phyloP scores from a whole-genome alignment of 1,140 invertebrate genomes.

The Choristoneura fumiferana region DNA sequence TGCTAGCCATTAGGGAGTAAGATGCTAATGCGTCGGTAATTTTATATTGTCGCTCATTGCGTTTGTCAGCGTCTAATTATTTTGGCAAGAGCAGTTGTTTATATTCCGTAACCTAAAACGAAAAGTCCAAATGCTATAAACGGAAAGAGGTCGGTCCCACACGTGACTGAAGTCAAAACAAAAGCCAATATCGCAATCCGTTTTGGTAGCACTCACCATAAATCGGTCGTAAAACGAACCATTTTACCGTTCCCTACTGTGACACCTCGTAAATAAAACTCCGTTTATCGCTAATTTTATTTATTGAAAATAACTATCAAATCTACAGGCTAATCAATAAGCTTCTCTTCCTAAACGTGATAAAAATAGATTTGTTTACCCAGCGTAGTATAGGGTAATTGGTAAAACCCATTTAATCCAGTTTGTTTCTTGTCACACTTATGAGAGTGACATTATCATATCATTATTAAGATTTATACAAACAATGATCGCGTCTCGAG shows the following conservation, averaged over 20 bases:
- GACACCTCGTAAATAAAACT: slow-evolving; percentile 40
- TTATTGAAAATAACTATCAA: no score
- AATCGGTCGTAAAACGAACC: slow-evolving; percentile 40
- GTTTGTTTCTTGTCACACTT: slow-evolving; percentile 13
- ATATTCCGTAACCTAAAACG: slow-evolving; percentile 5
- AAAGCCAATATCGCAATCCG: slow-evolving; percentile 40
- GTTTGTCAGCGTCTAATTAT: slow-evolving; percentile 4
- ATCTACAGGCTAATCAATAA: no score
- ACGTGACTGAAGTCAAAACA: slow-evolving; percentile 67
- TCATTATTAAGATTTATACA: slow-evolving; percentile 29
- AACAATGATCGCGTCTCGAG: slow-evolving; percentile 25
- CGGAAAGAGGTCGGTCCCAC: slow-evolving; percentile 21
- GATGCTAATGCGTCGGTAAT: background rate
- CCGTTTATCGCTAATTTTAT: background rate
- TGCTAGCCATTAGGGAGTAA: no score
- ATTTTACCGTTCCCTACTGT: slow-evolving; percentile 34
- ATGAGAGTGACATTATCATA: slow-evolving; percentile 28
- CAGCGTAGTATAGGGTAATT: no score
- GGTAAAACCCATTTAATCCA: background rate
- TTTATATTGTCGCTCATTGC: background rate
- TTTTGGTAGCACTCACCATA: slow-evolving; percentile 48
- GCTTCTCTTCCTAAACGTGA: no score
- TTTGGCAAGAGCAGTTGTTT: background rate
- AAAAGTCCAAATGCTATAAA: slow-evolving; percentile 15
- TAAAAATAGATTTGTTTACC: no score